These are phyloP conservation scores for Erpobdella octoculata DNA, from an alignment of 2,888 invertebrate species.

Conservation along the genomic window DNA sequence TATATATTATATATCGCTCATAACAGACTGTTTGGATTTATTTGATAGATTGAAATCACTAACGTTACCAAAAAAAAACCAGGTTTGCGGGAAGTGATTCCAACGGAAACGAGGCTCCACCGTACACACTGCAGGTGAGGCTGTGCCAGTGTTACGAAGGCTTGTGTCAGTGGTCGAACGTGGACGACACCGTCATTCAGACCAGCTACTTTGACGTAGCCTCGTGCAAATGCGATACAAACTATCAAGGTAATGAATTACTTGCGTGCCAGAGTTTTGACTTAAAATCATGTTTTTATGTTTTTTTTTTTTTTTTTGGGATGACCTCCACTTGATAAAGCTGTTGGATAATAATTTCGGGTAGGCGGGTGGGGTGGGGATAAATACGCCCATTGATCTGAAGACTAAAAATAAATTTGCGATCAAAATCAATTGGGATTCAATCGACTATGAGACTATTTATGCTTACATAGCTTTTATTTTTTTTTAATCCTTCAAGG, in stretches of 20 bases:
- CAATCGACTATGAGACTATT: not conserved
- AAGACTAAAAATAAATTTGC: not conserved
- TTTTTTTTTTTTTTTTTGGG: no score
- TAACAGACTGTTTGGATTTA: not conserved
- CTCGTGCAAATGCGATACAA: not conserved
- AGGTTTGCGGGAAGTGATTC: not conserved
- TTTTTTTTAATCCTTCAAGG: not conserved
- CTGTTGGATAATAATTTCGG: no score
- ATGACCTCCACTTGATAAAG: no score
- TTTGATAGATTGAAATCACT: not conserved
- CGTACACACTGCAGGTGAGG: not conserved
- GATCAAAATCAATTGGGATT: not conserved
- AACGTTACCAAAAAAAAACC: not conserved
- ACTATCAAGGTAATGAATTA: not conserved
- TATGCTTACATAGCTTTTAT: not conserved
- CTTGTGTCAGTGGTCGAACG: not conserved
- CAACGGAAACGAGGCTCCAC: not conserved
- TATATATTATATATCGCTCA: no score
- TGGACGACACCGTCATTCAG: not conserved
- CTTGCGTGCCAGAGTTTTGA: no score
- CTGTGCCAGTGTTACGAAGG: not conserved
- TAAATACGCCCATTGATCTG: no score
- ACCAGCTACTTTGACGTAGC: not conserved
- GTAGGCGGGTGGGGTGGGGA: no score
- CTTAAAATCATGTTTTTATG: no score